Evolutionary conservation across 2,797 vertebrate genomes (phyloP).

Genomic region (Tokudaia muenninki): DNA sequence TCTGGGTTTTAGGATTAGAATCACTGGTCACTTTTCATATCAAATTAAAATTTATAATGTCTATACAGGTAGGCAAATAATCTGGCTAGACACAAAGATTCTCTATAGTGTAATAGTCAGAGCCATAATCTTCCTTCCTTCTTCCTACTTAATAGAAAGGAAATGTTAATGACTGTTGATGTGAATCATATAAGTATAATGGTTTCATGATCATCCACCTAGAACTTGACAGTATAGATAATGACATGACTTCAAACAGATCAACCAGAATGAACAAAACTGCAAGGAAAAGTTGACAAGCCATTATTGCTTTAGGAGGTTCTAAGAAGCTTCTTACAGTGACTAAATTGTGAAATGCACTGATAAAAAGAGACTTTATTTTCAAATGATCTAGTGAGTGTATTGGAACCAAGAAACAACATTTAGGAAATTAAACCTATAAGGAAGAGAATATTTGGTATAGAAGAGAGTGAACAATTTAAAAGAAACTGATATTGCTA

Average conservation of each 20-base stretch:
- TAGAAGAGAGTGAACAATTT: not conserved
- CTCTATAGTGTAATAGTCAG: not conserved
- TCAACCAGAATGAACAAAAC: not conserved
- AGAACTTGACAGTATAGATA: not conserved
- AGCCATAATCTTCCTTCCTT: not conserved
- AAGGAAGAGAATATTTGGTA: not conserved
- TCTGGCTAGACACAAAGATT: not conserved
- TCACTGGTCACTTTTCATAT: not conserved
- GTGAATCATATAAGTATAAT: not conserved
- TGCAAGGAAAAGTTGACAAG: not conserved
- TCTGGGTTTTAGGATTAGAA: not conserved
- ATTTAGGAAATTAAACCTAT: not conserved
- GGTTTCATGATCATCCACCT: not conserved
- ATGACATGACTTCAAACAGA: not conserved
- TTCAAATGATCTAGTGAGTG: not conserved
- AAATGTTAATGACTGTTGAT: not conserved
- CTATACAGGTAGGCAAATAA: not conserved
- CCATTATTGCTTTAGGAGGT: not conserved
- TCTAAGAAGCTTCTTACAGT: not conserved
- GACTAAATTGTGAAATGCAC: not conserved
- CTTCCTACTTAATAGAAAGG: not conserved
- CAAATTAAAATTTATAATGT: not conserved
- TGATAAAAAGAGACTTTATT: conserved; percentile 3
- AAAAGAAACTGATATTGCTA: not conserved
- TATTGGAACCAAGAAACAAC: not conserved